Percentiles rank a stretch among this genome's conserved stretches.
phyloP scores from a whole-genome alignment of 2,113 vertebrate species.

The Pimephales promelas region DNA sequence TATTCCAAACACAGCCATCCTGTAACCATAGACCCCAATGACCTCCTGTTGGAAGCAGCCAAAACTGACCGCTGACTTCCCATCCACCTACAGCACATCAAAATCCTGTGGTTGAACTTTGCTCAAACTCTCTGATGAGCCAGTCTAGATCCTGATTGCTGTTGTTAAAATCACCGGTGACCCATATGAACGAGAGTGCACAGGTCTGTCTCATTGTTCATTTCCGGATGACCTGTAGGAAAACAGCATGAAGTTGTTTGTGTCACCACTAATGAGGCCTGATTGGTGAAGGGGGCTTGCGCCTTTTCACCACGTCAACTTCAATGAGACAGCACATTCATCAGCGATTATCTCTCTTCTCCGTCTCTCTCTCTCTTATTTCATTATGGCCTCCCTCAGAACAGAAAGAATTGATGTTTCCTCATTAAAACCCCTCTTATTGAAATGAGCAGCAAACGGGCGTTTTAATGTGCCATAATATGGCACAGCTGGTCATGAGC shows the following conservation, averaged over 20 bases:
- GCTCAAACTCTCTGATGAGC: background rate
- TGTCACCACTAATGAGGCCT: constrained; percentile 36
- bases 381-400: constrained; percentile 27
- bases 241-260: constrained; percentile 33
- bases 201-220: constrained; percentile 4
- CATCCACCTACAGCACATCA: background rate
- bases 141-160: background rate
- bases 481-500: constrained; percentile 21
- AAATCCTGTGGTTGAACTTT: background rate
- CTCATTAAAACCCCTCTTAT: constrained; percentile 39
- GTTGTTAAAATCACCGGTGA: constrained; percentile 18
- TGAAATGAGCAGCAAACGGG: constrained; percentile 45
- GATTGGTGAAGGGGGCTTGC: constrained; percentile 7
- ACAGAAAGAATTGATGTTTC: constrained; percentile 51
- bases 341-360: constrained; percentile 33
- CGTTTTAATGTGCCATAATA: constrained; percentile 42
- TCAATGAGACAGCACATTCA: constrained; percentile 40
- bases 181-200: background rate
- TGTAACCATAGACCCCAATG: background rate
- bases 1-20: background rate
- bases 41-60: background rate
- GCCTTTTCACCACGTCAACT: constrained; percentile 14
- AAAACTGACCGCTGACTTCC: background rate
- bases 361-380: constrained; percentile 36
- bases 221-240: constrained; percentile 39